Evolutionary conservation across 1,140 invertebrate species (phyloP), one percentile per base, ranked within the genome.

Genomic region (Drosophila mauritiana): DNA sequence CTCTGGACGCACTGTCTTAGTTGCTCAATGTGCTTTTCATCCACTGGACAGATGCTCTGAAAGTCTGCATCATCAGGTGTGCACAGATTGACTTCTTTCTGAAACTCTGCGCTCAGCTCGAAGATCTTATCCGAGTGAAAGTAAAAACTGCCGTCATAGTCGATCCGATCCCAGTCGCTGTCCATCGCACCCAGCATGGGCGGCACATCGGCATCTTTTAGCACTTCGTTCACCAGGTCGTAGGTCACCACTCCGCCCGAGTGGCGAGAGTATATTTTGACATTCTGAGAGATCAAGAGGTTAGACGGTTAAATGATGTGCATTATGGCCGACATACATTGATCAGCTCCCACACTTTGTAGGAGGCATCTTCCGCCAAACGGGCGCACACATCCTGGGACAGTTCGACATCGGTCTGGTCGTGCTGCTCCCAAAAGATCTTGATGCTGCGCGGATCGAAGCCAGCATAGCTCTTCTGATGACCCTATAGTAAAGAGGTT

Each of bases 361-460:
- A 92, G 34, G 91, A 91, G 3, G 80, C 92, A 75, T 92, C 91
- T 53, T 92, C 92, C 0, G 92, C 92, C 4, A 92, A 55, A 1
- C 78, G 78, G 0, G 91, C 58, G 42, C 83, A 92, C 13, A 92
- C 90, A 40, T 92, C 92, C 39, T 88, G 76, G 0, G 85, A 88
- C 11, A 92, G 53, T 15, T 92, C 92, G 13, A 86, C 79, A 58
- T 92, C 90, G n/a, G 89, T 92, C 55, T 90, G 89, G 54, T 92
- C 84, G 49, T 92, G 78, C 67, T 92, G 92, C 55, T 92, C 92
- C 92, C 92, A 92, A 36, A 92, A 91, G 25, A 91, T 91, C 62
- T 91, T 92, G 1, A 92, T 81, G 27, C 78, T 83, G 13, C 90
- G 74, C 13, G 83, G 70, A 37, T 90, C 88, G n/a, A 92, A 80